Percentiles rank a stretch among this genome's conserved stretches.
Evolutionary conservation across 2,797 vertebrate species (phyloP).

Genomic region (Pogonophryne albipinna): DNA sequence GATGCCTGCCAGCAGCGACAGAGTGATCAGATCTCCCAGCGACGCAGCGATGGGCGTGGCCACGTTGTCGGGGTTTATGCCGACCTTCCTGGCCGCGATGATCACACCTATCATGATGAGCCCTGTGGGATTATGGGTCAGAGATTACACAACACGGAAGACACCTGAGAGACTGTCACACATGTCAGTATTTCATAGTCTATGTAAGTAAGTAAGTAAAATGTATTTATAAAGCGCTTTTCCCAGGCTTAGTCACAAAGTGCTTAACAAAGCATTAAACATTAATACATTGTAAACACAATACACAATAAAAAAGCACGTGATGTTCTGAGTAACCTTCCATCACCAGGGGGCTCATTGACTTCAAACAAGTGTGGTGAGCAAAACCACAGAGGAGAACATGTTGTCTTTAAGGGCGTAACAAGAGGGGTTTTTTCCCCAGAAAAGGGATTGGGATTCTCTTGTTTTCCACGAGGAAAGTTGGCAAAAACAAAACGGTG

Average conservation of each 20-base stretch:
- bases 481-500: constrained; percentile 3
- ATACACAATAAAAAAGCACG: too few relatives aligned
- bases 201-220: too few relatives aligned
- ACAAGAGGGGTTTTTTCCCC: neutral
- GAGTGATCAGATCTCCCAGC: constrained; percentile 96
- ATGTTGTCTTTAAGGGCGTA: constrained; percentile 1
- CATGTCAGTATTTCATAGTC: neutral
- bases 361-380: neutral
- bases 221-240: too few relatives aligned
- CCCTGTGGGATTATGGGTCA: constrained; percentile 78
- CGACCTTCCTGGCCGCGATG: constrained; percentile 94
- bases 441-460: neutral
- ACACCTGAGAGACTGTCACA: neutral
- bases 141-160: constrained; percentile 5
- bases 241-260: too few relatives aligned
- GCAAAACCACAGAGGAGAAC: neutral
- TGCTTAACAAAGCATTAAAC: too few relatives aligned
- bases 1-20: constrained; percentile 96
- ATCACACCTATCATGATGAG: constrained; percentile 99
- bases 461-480: constrained; percentile 4
- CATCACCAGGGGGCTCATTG: neutral
- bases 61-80: constrained; percentile 98
- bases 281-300: too few relatives aligned
- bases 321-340: neutral
- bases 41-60: constrained; percentile 98